These are phyloP conservation scores for Agelaius phoeniceus DNA, from an alignment of 2,113 vertebrate genomes.

Conservation along the genomic window DNA sequence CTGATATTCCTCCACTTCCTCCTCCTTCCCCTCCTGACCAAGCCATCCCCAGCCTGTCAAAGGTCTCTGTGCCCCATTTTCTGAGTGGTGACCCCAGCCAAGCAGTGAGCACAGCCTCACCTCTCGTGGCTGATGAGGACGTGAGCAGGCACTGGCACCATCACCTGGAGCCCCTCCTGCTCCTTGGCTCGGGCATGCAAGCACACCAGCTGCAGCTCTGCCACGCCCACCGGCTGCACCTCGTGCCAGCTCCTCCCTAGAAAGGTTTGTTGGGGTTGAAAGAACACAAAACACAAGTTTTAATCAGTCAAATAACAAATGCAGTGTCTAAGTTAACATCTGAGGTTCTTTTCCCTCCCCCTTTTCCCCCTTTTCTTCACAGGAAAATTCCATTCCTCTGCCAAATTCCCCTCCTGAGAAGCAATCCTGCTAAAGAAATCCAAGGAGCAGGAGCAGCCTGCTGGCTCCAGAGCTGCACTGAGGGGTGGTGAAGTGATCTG, in stretches of 20 bases:
- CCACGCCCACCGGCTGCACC: constrained; percentile 78
- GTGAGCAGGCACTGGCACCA: constrained; percentile 83
- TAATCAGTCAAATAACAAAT: not conserved
- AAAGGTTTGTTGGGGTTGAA: not conserved
- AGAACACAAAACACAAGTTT: not conserved
- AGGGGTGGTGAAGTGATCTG: not conserved
- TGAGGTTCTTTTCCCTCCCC: not conserved
- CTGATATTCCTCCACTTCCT: not conserved
- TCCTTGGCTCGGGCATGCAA: constrained; percentile 83
- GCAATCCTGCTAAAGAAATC: not conserved
- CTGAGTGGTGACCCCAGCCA: rapidly evolving
- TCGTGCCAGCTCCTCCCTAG: constrained; percentile 86
- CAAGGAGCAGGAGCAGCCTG: rapidly evolving
- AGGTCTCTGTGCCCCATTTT: not conserved
- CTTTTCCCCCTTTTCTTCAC: not conserved
- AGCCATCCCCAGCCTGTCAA: not conserved
- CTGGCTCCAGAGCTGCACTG: not conserved
- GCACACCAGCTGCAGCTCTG: constrained; percentile 85
- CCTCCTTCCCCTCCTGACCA: not conserved
- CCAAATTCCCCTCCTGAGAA: not conserved
- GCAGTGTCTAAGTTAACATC: not conserved
- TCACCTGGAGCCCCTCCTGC: constrained; percentile 73
- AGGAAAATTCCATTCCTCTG: not conserved
- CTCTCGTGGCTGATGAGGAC: constrained; percentile 82
- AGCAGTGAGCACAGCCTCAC: constrained; percentile 65